A percentile compares a stretch with the other conserved stretches of the same genome.
These are phyloP conservation scores for Solenopsis fugax DNA, from an alignment of 1,140 invertebrate species.

Conservation along the genomic window DNA sequence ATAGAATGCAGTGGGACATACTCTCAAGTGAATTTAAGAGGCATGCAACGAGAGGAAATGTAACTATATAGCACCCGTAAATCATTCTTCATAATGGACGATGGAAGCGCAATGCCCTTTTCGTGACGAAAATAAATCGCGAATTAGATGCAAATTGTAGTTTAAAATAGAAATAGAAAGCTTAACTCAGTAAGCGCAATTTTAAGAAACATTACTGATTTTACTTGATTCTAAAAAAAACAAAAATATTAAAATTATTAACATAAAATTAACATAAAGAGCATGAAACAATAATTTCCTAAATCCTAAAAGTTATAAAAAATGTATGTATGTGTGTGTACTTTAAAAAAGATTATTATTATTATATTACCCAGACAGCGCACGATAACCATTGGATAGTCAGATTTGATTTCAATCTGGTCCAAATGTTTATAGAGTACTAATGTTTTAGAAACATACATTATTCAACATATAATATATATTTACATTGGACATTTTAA, in stretches of 20 bases:
- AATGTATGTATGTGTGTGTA: background rate
- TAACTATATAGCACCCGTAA: conserved; percentile 18
- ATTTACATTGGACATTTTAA: too few relatives aligned
- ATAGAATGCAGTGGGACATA: background rate
- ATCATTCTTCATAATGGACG: background rate
- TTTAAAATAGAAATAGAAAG: background rate
- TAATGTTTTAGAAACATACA: too few relatives aligned
- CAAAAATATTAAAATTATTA: background rate
- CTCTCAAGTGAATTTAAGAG: conserved; percentile 45
- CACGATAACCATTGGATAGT: too few relatives aligned
- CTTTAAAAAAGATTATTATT: background rate
- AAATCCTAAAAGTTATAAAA: background rate
- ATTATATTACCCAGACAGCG: background rate
- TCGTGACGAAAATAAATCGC: conserved; percentile 25
- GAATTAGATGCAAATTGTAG: conserved; percentile 5
- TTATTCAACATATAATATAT: too few relatives aligned
- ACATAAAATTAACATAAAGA: background rate
- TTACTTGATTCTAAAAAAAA: background rate
- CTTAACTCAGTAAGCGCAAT: background rate
- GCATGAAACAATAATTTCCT: background rate
- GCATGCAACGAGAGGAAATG: background rate
- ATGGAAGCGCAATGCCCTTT: conserved; percentile 6
- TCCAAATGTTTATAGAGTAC: too few relatives aligned
- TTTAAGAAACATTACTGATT: background rate
- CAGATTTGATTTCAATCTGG: too few relatives aligned